Evolutionary conservation across 1,140 invertebrate species (phyloP), one percentile per base, ranked within the genome.

Genomic region (Colletes gigas): DNA sequence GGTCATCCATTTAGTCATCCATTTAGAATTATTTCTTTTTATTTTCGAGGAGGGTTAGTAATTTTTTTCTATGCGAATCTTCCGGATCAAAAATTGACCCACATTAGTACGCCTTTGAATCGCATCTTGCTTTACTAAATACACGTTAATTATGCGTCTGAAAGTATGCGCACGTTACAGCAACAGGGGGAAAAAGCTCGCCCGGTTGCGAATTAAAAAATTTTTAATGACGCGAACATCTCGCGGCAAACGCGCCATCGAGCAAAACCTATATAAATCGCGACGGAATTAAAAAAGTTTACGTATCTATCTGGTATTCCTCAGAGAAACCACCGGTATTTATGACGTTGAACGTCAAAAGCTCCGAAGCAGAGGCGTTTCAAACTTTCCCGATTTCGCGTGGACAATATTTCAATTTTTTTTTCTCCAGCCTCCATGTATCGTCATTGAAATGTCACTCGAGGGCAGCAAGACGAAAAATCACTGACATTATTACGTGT

Each of bases 181-280:
- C 10, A 17, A 9, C 21, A 59, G 6, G 15, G 19, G 30, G 2
- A 9, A 50, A 6, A 44, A 21, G 14, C 30, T 52, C 21, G n/a
- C 44, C n/a, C 10, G n/a, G 17, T 5, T 10, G 4, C n/a, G 57
- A 41, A 54, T 78, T 71, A 62, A 52, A 71, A 30, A 78, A 78
- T 78, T 78, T 78, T 78, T 78, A 78, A 78, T 70, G 62, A 78
- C 57, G 57, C 21, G 57, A 57, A 14, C 12, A 70, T 21, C 44
- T 78, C 67, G 41, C 44, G 6, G 6, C 9, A 69, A 60, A 50
- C 39, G 5, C 67, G 6, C 14, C 12, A 15, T 76, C 19, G 14
- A 17, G 57, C 15, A 21, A 70, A 52, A 0, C 47, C n/a, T 57
- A 44, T 78, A 63, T 30, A 78, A 78, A 71, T 71, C 30, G 30